Base-by-base conservation (phyloP, 2,797 vertebrate genomes). In the Leuciscus waleckii region DNA sequence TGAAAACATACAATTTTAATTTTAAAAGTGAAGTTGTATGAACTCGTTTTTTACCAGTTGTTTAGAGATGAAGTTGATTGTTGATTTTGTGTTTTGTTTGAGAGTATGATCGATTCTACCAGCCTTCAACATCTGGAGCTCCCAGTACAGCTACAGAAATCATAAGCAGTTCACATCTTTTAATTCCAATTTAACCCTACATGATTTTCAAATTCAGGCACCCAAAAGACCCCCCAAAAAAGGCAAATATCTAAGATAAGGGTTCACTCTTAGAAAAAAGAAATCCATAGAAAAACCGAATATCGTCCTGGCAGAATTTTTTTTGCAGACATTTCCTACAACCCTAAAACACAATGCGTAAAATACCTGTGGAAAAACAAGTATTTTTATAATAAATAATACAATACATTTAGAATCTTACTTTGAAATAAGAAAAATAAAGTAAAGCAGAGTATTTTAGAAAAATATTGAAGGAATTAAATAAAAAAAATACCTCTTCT, bases 81-180 rank as follows among this genome's bases (percentile, higher is more conserved):
- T 39, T n/a, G 43, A 39, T 14, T 75, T 70, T 83, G 39, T 39
- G 75, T 79, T 85, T 32, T 41, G 19, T 74, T 63, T 41, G 13
- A 29, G 37, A 39, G 35, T 26, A 32, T 5, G 1, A 16, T 21
- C 0, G 16, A 32, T 39, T 67, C 39, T 78, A 13, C 91, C 89
- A 51, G 67, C 86, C 75, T 92, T 95, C 58, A 94, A 79, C 85
- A 96, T 90, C 90, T 94, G 94, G 14, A 92, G 86, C 51, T 95
- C 93, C 95, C 95, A 96, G 88, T 90, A 93, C 11, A 94, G 83
- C 95, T 96, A 67, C 41, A 85, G 32, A 88, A 43, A 32, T 86
- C 70, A 51, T 41, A 58, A 41, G 21, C 11, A 26, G 39, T 37
- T 26, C 2, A 26, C 13, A 13, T 68, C 13, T 6, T 29, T 23